Evolutionary conservation across 1,140 invertebrate species (phyloP), one percentile per base, ranked within the genome.

Genomic region (Nasonia giraulti): DNA sequence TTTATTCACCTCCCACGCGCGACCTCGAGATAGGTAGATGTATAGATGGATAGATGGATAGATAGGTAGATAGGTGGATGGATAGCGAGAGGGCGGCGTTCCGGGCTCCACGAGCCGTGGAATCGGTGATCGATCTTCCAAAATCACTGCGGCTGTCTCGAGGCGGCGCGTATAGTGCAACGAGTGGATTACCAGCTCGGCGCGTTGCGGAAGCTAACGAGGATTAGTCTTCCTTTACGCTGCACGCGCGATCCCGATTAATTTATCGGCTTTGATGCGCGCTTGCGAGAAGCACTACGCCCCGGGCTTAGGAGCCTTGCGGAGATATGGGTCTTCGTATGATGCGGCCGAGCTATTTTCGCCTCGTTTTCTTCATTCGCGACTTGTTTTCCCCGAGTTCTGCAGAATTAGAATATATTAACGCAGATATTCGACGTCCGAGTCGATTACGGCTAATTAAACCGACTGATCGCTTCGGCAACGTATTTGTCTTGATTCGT

Each of bases 41-140:
- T 6, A 11, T 17, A 47, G 71, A 82, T 23, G 44, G 17, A 55
- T 31, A 17, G n/a, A 31, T 62, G n/a, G 14, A 12, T 27, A 47
- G 71, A 82, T 23, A 66, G 17, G 33, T 31, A 17, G 69, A 40
- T 40, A 20, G 68, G 2, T 40, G 23, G 31, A 12, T 1, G 23
- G 14, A 20, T 69, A 14, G 66, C 23, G 68, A 40, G n/a, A 20
- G 31, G 8, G 77, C 12, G 31, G 44, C 33, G 44, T 78, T 55
- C 47, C 33, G 20, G 23, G 20, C 47, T 75, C 31, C 33, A 8
- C 74, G 47, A n/a, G 62, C 40, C 23, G 23, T 11, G 55, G 44
- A 47, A 85, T 85, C 84, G 73, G 40, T n/a, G 40, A 85, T 85
- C 84, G 79, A 85, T 85, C 79, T 85, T 77, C 6, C 73, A 50